phyloP scores from a whole-genome alignment of 1,140 invertebrate species.

The Nephotettix cincticeps region DNA sequence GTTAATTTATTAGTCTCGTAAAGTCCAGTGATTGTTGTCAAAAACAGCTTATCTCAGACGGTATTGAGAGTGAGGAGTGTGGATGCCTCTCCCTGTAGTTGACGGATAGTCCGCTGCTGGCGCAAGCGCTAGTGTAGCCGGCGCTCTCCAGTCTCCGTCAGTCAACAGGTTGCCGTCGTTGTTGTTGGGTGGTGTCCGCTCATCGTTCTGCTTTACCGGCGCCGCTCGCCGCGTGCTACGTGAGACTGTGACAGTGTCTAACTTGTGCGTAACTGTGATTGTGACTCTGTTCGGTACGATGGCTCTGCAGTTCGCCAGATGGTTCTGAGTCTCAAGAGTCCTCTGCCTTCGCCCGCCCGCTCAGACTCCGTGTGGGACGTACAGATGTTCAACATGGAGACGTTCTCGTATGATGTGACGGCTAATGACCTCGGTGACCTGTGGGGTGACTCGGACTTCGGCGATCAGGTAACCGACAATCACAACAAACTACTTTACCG shows the following conservation, averaged over 20 bases:
- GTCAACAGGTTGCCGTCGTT: slow-evolving; percentile 5
- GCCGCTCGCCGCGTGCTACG: neutral
- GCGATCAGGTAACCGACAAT: slow-evolving; percentile 29
- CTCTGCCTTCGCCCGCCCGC: neutral
- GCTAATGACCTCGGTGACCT: slow-evolving; percentile 30
- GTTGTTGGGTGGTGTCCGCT: neutral
- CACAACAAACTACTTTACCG: too few relatives aligned
- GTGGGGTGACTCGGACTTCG: slow-evolving; percentile 31
- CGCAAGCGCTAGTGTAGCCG: too few relatives aligned
- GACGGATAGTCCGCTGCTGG: too few relatives aligned
- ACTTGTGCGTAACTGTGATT: too few relatives aligned
- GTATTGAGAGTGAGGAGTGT: too few relatives aligned
- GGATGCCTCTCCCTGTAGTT: too few relatives aligned
- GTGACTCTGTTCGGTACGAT: neutral
- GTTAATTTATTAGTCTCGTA: too few relatives aligned
- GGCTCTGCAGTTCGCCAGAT: neutral
- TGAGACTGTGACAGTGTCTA: neutral
- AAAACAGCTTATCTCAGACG: too few relatives aligned
- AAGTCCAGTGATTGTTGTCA: too few relatives aligned
- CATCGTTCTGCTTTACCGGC: neutral
- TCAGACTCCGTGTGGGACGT: neutral
- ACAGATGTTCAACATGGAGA: slow-evolving; percentile 19
- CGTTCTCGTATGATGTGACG: slow-evolving; percentile 25
- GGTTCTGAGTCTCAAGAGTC: neutral
- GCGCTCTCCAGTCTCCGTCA: neutral